phyloP scores from a whole-genome alignment of 2,797 vertebrate genomes.

The Hypotaenidia philippensis region DNA sequence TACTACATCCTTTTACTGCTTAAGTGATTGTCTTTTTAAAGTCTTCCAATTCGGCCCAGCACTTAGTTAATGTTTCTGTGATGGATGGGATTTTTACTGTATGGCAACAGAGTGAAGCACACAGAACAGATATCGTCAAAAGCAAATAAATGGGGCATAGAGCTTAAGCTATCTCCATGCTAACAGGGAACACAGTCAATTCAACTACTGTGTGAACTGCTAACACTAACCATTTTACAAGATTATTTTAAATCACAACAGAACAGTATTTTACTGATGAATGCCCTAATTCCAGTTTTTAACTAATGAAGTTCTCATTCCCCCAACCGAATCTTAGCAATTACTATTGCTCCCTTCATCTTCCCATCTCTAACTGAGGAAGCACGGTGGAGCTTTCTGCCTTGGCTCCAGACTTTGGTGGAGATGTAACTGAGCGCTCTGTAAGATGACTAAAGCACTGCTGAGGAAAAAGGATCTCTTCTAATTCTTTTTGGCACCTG shows the following conservation, averaged over 20 bases:
- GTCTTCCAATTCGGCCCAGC: not conserved
- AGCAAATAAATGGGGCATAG: not conserved
- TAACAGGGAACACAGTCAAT: not conserved
- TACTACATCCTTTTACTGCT: not conserved
- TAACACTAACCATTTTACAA: not conserved
- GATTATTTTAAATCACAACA: not conserved
- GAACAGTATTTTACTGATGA: not conserved
- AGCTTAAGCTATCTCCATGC: not conserved
- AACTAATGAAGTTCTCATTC: not conserved
- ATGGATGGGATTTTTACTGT: constrained; percentile 2
- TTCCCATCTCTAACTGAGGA: not conserved
- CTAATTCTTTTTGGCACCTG: not conserved
- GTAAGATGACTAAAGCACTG: not conserved
- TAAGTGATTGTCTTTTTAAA: not conserved
- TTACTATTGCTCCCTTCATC: not conserved
- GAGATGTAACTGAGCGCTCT: not conserved
- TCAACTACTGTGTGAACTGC: not conserved
- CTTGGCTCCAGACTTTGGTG: not conserved
- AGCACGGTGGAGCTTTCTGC: not conserved
- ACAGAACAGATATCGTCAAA: not conserved
- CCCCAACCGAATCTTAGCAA: not conserved
- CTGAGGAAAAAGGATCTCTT: not conserved
- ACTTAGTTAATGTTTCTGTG: not conserved
- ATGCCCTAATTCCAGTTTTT: not conserved
- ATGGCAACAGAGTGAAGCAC: not conserved